Percentiles rank a stretch among this genome's conserved stretches.
Conservation (phyloP, 1,140 invertebrate species). For the Rhopalosiphum maidis region DNA sequence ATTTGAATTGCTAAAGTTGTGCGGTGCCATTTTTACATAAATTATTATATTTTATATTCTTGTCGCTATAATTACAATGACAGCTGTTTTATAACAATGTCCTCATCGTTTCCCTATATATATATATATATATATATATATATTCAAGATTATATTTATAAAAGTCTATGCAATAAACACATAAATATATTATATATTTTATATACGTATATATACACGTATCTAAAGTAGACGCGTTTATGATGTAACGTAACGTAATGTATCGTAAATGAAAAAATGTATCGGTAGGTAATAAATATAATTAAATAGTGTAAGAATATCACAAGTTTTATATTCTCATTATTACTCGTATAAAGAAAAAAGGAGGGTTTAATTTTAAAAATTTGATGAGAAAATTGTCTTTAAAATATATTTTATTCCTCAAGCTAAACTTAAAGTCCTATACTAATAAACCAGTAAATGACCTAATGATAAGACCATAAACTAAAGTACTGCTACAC, state of each 20-base stretch:
- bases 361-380: background rate
- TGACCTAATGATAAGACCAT: too few species aligned
- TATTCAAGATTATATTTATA: background rate
- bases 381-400: background rate
- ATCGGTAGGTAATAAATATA: background rate
- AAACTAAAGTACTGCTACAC: too few species aligned
- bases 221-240: background rate
- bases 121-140: too few species aligned
- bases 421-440: too few species aligned
- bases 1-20: background rate
- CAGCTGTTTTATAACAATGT: background rate
- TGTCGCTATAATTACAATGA: background rate
- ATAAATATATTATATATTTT: background rate
- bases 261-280: background rate
- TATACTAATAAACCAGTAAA: too few species aligned
- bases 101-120: background rate
- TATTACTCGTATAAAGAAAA: background rate
- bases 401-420: too few species aligned
- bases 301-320: too few species aligned
- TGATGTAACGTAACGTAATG: background rate
- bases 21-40: background rate
- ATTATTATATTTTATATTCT: background rate
- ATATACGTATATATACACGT: background rate
- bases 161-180: background rate
- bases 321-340: background rate